These are phyloP conservation scores for Mus spicilegus DNA, from an alignment of 2,113 vertebrate species.

Conservation along the genomic window DNA sequence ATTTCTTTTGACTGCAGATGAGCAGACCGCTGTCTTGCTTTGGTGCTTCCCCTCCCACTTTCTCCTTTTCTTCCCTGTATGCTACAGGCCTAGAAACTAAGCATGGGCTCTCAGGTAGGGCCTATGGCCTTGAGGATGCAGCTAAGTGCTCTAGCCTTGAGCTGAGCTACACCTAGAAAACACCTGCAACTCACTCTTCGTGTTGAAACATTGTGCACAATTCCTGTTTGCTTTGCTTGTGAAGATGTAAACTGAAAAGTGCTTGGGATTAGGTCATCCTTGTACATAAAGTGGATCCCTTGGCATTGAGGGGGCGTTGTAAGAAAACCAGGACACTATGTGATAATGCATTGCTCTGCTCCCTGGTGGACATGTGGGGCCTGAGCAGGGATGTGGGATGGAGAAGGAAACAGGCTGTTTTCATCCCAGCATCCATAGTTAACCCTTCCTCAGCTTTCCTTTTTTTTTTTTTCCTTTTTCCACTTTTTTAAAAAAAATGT, in stretches of 20 bases:
- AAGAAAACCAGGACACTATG: background rate
- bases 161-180: background rate
- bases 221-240: slow-evolving; percentile 37
- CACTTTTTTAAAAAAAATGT: slow-evolving; percentile 48
- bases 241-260: background rate
- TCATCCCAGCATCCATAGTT: background rate
- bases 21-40: background rate
- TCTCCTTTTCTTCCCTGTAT: background rate
- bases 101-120: background rate
- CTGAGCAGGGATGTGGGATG: background rate
- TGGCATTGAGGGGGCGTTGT: background rate
- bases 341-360: background rate
- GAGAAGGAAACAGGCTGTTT: background rate
- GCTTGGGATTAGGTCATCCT: background rate
- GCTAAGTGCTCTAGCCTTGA: background rate
- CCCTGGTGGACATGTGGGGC: background rate
- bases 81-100: background rate
- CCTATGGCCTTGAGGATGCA: background rate
- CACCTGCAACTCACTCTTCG: background rate
- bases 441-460: slow-evolving; percentile 52
- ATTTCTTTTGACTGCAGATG: background rate
- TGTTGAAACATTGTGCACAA: background rate
- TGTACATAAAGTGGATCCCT: background rate
- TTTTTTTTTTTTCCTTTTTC: background rate
- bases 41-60: background rate